Conservation (phyloP, 1,140 invertebrate genomes). For the Drosophila trapezifrons region DNA sequence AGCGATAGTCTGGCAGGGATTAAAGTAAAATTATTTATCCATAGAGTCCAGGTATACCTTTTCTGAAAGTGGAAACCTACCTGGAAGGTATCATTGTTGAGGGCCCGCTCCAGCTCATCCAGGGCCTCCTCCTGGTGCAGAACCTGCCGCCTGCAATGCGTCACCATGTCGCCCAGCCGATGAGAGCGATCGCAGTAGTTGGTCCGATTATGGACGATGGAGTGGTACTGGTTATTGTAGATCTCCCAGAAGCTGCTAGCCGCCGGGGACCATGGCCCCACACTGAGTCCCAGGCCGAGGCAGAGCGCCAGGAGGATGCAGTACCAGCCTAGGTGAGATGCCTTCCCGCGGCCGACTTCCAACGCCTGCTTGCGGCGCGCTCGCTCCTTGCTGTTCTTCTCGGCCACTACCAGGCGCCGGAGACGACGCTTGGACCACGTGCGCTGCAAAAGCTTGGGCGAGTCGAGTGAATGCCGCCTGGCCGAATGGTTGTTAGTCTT, state of each 20-base stretch:
- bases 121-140: slow-evolving; percentile 13
- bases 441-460: slow-evolving; percentile 1
- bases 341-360: not conserved
- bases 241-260: slow-evolving; percentile 8
- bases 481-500: not conserved
- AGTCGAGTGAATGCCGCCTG: not conserved
- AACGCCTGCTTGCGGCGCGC: not conserved
- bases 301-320: not conserved
- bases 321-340: not conserved
- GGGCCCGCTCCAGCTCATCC: slow-evolving; percentile 3
- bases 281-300: not conserved
- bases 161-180: slow-evolving; percentile 1
- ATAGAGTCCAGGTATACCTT: no score
- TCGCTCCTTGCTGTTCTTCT: not conserved
- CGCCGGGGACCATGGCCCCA: not conserved
- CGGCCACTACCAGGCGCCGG: not conserved
- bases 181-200: slow-evolving; percentile 16
- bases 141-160: not conserved
- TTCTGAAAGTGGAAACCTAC: not conserved
- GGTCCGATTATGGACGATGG: slow-evolving; percentile 16
- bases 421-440: slow-evolving; percentile 5
- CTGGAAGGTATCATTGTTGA: slow-evolving; percentile 4
- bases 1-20: not conserved
- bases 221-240: slow-evolving; percentile 26
- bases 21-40: not conserved